Percentiles rank a stretch among this genome's conserved stretches.
These are phyloP conservation scores for Coregonus clupeaformis DNA, from an alignment of 2,113 vertebrate species.

Conservation along the genomic window DNA sequence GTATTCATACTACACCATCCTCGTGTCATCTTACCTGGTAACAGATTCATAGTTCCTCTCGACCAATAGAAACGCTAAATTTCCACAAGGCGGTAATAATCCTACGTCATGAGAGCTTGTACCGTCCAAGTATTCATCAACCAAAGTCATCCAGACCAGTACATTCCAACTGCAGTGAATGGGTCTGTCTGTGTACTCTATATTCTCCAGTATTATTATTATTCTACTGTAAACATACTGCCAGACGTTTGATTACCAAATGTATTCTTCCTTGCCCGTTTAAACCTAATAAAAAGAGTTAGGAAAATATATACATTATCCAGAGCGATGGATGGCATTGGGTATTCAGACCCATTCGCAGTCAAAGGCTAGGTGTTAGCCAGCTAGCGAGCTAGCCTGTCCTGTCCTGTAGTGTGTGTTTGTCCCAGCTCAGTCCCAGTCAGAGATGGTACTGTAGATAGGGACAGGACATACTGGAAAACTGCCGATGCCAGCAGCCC, in stretches of 20 bases:
- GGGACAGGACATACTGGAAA: slow-evolving; percentile 27
- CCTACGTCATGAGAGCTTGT: slow-evolving; percentile 27
- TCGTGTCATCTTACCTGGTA: slow-evolving; percentile 66
- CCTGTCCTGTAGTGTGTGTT: slow-evolving; percentile 19
- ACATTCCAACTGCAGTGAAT: not conserved
- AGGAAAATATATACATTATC: not conserved
- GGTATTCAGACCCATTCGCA: not conserved
- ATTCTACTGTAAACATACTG: too few species aligned
- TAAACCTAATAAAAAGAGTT: too few species aligned
- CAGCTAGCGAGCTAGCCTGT: not conserved
- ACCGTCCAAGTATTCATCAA: slow-evolving; percentile 7
- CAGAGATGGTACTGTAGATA: slow-evolving; percentile 35
- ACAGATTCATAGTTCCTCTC: slow-evolving; percentile 50
- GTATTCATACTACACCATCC: not conserved
- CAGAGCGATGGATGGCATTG: not conserved
- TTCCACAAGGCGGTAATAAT: slow-evolving; percentile 41
- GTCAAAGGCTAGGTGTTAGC: not conserved
- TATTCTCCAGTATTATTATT: not conserved
- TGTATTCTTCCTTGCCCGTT: too few species aligned
- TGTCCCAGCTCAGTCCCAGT: slow-evolving; percentile 48
- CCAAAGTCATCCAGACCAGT: not conserved
- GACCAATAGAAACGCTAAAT: slow-evolving; percentile 48
- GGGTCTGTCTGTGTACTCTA: not conserved
- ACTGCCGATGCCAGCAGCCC: slow-evolving; percentile 63
- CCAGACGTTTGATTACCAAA: too few species aligned